These are phyloP conservation scores for Daphoenositta chrysoptera DNA, from an alignment of 2,113 vertebrate genomes.

Conservation along the genomic window DNA sequence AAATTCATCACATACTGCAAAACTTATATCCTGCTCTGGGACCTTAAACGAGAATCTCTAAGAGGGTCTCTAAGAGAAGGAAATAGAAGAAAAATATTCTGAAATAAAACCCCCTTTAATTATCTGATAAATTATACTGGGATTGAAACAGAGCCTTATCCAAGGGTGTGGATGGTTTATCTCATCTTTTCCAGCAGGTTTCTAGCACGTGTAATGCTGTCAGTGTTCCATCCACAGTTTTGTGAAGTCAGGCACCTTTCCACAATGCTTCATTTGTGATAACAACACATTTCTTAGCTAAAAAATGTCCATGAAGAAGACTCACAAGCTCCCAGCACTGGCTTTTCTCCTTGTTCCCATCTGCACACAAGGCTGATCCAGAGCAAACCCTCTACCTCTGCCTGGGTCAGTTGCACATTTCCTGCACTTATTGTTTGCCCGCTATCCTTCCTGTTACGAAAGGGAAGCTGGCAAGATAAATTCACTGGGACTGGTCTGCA, in stretches of 20 bases:
- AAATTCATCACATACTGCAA: neutral
- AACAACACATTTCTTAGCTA: neutral
- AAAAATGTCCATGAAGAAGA: neutral
- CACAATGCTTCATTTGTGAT: neutral
- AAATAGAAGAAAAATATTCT: neutral
- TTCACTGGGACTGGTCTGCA: neutral
- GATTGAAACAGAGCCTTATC: neutral
- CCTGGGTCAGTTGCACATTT: neutral
- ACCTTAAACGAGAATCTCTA: neutral
- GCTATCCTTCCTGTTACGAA: conserved; percentile 24
- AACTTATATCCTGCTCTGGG: neutral
- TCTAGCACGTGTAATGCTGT: neutral
- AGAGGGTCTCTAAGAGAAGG: neutral
- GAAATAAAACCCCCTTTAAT: neutral
- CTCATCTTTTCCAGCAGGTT: neutral
- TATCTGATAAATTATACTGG: neutral
- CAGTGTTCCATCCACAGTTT: neutral
- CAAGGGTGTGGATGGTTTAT: neutral
- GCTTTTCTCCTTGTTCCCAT: neutral
- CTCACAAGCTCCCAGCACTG: neutral
- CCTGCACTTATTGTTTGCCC: conserved; percentile 27
- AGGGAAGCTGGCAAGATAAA: conserved; percentile 41
- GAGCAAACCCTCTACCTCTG: conserved; percentile 3
- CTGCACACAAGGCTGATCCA: neutral
- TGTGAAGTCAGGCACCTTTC: neutral